Evolutionary conservation across 2,888 invertebrate genomes (phyloP).

Genomic region (Himalopsyche japonica): DNA sequence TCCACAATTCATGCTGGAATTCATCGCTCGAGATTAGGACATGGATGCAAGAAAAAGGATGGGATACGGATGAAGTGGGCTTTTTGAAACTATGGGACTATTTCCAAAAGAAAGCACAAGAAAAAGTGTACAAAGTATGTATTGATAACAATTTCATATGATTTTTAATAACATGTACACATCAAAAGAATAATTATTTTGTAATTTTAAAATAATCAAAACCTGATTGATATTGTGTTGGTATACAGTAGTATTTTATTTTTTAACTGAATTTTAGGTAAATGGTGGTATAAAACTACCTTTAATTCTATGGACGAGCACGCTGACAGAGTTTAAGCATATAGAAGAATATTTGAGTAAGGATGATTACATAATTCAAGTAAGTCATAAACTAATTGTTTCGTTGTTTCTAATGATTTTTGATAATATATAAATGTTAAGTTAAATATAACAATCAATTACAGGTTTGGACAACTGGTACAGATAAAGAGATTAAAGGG

Average conservation of each 20-base stretch:
- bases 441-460: neutral
- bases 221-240: too few species aligned
- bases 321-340: conserved; percentile 68
- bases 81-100: conserved; percentile 73
- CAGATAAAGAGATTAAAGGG: conserved; percentile 66
- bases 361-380: conserved; percentile 78
- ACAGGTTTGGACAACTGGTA: conserved; percentile 73
- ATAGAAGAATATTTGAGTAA: conserved; percentile 70
- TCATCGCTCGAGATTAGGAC: conserved; percentile 66
- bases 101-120: conserved; percentile 72
- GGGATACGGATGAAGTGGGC: conserved; percentile 62
- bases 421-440: neutral
- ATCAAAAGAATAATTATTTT: too few species aligned
- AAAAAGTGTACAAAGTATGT: conserved; percentile 58
- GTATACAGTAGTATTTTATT: too few species aligned
- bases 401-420: neutral
- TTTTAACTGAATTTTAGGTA: conserved; percentile 39
- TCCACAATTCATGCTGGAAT: conserved; percentile 74
- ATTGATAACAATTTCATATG: neutral
- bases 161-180: too few species aligned
- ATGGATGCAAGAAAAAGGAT: conserved; percentile 69
- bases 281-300: conserved; percentile 60
- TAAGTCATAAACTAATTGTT: conserved; percentile 37
- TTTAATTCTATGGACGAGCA: conserved; percentile 80
- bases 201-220: too few species aligned